phyloP scores from a whole-genome alignment of 2,113 vertebrate species.

The Cryptomyrus ogoouensis region DNA sequence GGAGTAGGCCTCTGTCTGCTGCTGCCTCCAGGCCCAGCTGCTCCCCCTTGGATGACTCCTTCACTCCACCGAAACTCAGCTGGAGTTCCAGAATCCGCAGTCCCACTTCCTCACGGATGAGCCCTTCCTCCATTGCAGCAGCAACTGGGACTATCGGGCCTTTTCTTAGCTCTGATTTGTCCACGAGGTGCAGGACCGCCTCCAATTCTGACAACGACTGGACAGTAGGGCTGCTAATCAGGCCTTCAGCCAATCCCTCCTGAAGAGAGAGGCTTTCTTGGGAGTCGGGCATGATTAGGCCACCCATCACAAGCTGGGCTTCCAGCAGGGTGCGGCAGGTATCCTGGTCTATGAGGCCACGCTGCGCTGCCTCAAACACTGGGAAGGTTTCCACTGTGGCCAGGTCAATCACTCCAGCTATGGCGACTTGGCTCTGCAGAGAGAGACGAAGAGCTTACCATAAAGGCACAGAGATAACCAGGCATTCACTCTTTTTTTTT shows the following conservation, averaged over 20 bases:
- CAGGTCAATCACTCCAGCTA: conserved; percentile 91
- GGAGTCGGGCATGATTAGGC: conserved; percentile 71
- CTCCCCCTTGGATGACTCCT: conserved; percentile 37
- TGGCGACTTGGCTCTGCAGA: conserved; percentile 64
- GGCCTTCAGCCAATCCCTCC: conserved; percentile 59
- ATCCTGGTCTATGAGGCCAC: conserved; percentile 91
- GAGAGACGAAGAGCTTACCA: conserved; percentile 38
- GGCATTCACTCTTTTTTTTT: neutral
- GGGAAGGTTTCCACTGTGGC: conserved; percentile 87
- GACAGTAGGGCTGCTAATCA: conserved; percentile 63
- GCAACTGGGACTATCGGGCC: conserved; percentile 54
- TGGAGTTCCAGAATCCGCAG: conserved; percentile 77
- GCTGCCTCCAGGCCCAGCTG: conserved; percentile 65
- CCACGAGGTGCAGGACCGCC: conserved; percentile 54
- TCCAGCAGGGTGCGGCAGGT: conserved; percentile 77
- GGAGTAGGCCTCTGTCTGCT: conserved; percentile 56
- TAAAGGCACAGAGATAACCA: conserved; percentile 20
- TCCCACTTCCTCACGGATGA: conserved; percentile 67
- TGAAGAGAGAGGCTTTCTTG: conserved; percentile 68
- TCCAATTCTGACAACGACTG: conserved; percentile 65
- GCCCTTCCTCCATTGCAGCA: conserved; percentile 65
- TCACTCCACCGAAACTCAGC: conserved; percentile 66
- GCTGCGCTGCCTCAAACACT: conserved; percentile 80
- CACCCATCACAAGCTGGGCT: conserved; percentile 77
- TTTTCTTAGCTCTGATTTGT: conserved; percentile 35